Evolutionary conservation across 2,797 vertebrate genomes (phyloP).

Genomic region (Gastrophryne carolinensis): DNA sequence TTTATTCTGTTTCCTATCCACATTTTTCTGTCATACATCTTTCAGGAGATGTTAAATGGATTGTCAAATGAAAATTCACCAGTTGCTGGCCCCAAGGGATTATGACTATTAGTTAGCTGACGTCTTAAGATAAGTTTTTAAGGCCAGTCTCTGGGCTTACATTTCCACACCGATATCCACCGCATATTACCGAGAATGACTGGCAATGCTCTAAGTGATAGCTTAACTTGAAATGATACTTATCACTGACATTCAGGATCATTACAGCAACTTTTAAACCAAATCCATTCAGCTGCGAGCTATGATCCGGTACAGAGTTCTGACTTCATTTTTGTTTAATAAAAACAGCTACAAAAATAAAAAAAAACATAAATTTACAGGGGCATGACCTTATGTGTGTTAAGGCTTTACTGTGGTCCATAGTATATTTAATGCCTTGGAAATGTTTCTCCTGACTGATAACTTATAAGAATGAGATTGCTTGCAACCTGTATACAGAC

Average conservation of each 20-base stretch:
- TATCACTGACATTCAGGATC: constrained; percentile 4
- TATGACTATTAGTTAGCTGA: constrained; percentile 46
- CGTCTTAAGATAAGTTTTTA: constrained; percentile 36
- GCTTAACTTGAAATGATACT: constrained; percentile 17
- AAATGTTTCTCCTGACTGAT: too few species aligned
- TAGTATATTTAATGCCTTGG: too few species aligned
- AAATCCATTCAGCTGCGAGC: background rate
- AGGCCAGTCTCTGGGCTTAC: constrained; percentile 14
- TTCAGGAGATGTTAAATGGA: constrained; percentile 51
- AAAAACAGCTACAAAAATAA: too few species aligned
- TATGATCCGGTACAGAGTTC: background rate
- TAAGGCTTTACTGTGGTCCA: too few species aligned
- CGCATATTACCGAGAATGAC: background rate
- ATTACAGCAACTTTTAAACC: background rate
- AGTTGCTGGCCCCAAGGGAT: constrained; percentile 27
- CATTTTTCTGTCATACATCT: constrained; percentile 46
- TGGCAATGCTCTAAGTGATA: constrained; percentile 10
- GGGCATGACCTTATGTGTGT: too few species aligned
- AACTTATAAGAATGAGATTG: too few species aligned
- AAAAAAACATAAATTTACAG: too few species aligned
- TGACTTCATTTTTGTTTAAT: background rate
- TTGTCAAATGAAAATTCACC: constrained; percentile 43
- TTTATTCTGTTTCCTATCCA: constrained; percentile 35
- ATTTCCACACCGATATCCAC: background rate
- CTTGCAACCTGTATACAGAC: too few species aligned